phyloP scores from a whole-genome alignment of 2,113 vertebrate species.

The Hiodon tergisus region DNA sequence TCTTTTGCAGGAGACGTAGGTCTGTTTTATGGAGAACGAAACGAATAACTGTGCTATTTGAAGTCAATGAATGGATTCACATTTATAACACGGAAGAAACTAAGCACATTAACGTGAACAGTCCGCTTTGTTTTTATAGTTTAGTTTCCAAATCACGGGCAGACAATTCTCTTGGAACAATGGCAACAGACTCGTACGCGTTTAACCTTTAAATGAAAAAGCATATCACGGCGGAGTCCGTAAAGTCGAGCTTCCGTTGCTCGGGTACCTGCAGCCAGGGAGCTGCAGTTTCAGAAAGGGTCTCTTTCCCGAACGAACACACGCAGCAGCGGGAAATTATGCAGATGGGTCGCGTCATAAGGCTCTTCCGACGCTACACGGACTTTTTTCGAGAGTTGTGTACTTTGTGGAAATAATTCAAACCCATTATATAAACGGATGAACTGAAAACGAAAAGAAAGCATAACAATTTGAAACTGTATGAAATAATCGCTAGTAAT shows the following conservation, averaged over 20 bases:
- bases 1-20: too few relatives aligned
- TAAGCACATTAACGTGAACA: not conserved
- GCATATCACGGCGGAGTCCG: not conserved
- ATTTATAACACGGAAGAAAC: not conserved
- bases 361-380: not conserved
- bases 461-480: not conserved
- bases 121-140: not conserved
- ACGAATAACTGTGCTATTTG: too few relatives aligned
- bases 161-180: not conserved
- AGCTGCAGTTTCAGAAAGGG: not conserved
- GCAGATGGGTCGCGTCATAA: conserved; percentile 5
- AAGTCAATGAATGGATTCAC: not conserved
- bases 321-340: not conserved
- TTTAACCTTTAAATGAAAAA: conserved; percentile 1
- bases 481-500: not conserved
- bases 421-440: not conserved
- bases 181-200: not conserved
- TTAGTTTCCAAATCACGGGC: not conserved
- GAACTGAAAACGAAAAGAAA: not conserved
- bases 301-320: conserved; percentile 1
- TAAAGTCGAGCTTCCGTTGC: not conserved
- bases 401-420: not conserved
- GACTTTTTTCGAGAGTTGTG: not conserved
- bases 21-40: too few relatives aligned
- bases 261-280: not conserved